Conservation (phyloP, 2,113 vertebrate species). For the Pelodiscus sinensis region DNA sequence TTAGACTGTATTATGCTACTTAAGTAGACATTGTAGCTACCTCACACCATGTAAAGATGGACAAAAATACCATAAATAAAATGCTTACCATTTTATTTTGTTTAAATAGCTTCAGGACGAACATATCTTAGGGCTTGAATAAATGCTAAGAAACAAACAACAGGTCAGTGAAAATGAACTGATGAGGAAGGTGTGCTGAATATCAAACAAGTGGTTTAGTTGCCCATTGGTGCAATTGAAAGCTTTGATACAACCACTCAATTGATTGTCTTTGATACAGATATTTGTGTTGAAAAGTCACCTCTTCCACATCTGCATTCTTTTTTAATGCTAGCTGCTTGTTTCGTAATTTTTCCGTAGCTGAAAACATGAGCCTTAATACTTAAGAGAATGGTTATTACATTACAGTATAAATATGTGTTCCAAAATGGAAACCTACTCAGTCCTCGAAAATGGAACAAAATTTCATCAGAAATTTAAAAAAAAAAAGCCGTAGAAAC, state of each 20-base stretch:
- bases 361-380: accelerated
- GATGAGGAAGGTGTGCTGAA: accelerated
- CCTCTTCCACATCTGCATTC: neutral
- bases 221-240: neutral
- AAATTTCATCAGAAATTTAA: neutral
- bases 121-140: neutral
- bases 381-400: neutral
- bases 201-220: neutral
- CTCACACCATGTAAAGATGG: neutral
- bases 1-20: neutral
- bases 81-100: neutral
- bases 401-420: neutral
- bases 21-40: neutral
- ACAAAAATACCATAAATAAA: neutral
- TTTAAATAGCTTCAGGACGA: neutral
- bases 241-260: neutral
- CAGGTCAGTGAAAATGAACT: neutral
- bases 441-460: neutral
- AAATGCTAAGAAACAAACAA: neutral
- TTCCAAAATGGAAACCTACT: neutral
- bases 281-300: accelerated
- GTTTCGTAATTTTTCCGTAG: neutral
- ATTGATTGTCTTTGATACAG: neutral
- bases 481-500: neutral
- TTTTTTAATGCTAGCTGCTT: neutral